Evolutionary conservation across 2,113 vertebrate genomes (phyloP), one percentile per base, ranked within the genome.

Genomic region (Lophura nycthemera): DNA sequence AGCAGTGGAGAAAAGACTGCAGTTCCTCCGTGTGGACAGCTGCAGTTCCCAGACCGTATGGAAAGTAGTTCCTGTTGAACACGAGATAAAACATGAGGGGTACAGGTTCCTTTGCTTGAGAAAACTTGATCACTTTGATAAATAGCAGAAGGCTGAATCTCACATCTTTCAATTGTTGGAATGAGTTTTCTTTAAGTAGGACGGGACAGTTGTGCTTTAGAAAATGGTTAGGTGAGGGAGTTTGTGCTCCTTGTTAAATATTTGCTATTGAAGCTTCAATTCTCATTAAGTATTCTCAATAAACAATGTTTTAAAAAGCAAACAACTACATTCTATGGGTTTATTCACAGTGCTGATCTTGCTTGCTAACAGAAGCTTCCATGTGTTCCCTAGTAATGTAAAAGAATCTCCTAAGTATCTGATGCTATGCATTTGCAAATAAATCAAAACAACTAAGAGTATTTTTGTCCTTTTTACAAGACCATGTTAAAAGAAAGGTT

Each of bases 291-390:
- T 85, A 83, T 83, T 96, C 94, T 93, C 85, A 80, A 89, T 92
- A 94, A 97, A 92, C 91, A 93, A 79, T 85, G 71, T 81, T 82
- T 76, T 80, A 78, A 90, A 96, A 88, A 93, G 92, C 87, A 96
- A 97, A 96, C 71, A 90, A 64, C 87, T 89, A 7, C 72, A 73
- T 96, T 95, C 96, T 90, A 36, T 95, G 73, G 69, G 78, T 91
- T 95, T 95, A 79, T 93, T 96, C 92, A 92, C 78, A 93, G 57
- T 34, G 52, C 61, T 73, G 79, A 71, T 63, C 57, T 18, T 66
- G 40, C 43, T 89, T 92, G 83, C 72, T 89, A 70, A 56, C 60
- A 91, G 82, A 47, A 89, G 89, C 90, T 95, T 96, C 90, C 82
- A 61, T 81, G 66, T 89, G 67, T 89, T 95, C 77, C 85, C 67